Evolutionary conservation across 1,140 invertebrate species (phyloP), one percentile per base, ranked within the genome.

Genomic region (Eumaeus atala): DNA sequence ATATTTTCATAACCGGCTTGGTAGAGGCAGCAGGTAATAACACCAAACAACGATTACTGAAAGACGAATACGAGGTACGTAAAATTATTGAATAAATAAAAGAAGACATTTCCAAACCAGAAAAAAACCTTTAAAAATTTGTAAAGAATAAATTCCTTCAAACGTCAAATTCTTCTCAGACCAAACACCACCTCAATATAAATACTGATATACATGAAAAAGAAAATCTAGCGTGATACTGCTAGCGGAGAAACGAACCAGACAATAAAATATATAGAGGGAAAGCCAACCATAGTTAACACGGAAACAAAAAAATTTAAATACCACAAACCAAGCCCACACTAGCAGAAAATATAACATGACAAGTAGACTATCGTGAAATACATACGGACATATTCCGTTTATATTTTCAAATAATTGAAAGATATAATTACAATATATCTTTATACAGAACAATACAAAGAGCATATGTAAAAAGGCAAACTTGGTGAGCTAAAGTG

Each of bases 1-100:
- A 58, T 42, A 51, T 62, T 16, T 55, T 62, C 12, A 47, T 62
- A 0, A 7, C n/a, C 1, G 59, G 59, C 10, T n/a, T 61, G 21
- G 21, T 6, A 28, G 21, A 28, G 21, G 2, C 21, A 28, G 21
- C 21, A 28, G 21, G 21, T 28, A 6, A 28, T 28, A 28, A 28
- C 21, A 28, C 6, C 2, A 28, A 28, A 28, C 2, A 28, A 28
- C 2, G 21, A 28, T 28, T 28, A 6, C 21, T 28, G 21, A 28
- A 28, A 2, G 21, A 28, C 21, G 21, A 28, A 28, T 28, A 2
- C 21, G 21, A 28, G 21, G 21, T 28, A 28, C 2, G 2, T 28
- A 28, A 28, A 28, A 28, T 28, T 28, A 28, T 28, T 28, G 6
- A 2, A 28, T 28, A 2, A 28, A 28, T 28, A 28, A 28, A 28